A percentile compares a stretch with the other conserved stretches of the same genome.
Conservation (phyloP, 2,888 invertebrate species). For the Apantesis nais region DNA sequence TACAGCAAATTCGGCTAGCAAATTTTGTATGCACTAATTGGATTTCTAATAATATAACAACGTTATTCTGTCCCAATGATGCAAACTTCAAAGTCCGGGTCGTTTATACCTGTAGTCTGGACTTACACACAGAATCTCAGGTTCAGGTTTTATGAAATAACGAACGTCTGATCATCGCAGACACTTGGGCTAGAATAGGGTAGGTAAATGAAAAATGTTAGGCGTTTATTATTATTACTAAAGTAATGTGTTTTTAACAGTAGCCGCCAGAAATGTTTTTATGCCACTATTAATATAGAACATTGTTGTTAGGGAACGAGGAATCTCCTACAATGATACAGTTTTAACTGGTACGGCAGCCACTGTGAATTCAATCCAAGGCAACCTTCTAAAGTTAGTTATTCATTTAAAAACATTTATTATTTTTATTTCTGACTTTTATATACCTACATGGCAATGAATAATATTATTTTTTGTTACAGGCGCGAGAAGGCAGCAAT, state of each 20-base stretch:
- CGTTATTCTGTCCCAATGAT: too few relatives aligned
- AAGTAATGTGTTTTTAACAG: slow-evolving; percentile 1
- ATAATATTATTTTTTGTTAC: slow-evolving; percentile 49
- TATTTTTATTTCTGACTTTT: slow-evolving; percentile 3
- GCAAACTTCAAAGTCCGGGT: too few relatives aligned
- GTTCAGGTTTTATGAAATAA: too few relatives aligned
- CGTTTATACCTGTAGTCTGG: too few relatives aligned
- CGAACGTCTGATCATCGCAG: too few relatives aligned
- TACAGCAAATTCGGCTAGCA: too few relatives aligned
- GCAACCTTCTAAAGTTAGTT: slow-evolving; percentile 27
- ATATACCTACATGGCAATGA: background rate
- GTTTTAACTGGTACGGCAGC: slow-evolving; percentile 20
- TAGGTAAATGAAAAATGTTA: background rate
- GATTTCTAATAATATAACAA: too few relatives aligned
- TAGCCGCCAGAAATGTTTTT: background rate
- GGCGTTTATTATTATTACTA: background rate
- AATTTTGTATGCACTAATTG: too few relatives aligned
- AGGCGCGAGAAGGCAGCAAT: slow-evolving; percentile 86
- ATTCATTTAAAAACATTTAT: slow-evolving; percentile 19
- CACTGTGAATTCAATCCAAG: slow-evolving; percentile 21
- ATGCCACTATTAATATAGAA: slow-evolving; percentile 16
- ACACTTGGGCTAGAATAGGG: too few relatives aligned
- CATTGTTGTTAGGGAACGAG: slow-evolving; percentile 29
- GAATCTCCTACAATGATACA: slow-evolving; percentile 26
- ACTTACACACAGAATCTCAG: too few relatives aligned